Percentiles rank a stretch among this genome's conserved stretches.
Conservation (phyloP, 2,797 vertebrate species). For the Chanos chanos region DNA sequence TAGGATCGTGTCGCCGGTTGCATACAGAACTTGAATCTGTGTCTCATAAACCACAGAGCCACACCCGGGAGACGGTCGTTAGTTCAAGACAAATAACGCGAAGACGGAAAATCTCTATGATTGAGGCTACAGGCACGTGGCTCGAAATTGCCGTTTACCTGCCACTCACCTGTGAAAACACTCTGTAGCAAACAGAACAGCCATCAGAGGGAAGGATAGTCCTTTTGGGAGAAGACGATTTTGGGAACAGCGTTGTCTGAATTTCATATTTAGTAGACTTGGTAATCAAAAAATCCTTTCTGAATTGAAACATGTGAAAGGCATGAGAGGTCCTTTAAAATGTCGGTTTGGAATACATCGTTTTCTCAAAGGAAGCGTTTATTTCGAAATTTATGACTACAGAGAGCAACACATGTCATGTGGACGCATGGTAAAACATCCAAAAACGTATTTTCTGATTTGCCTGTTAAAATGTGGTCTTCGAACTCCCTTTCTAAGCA, state of each 20-base stretch:
- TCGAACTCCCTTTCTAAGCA: conserved; percentile 31
- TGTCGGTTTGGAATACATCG: conserved; percentile 8
- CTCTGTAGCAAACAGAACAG: too few relatives aligned
- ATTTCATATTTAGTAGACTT: too few relatives aligned
- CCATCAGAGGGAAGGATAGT: too few relatives aligned
- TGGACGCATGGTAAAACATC: neutral
- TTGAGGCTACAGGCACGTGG: conserved; percentile 6
- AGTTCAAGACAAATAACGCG: conserved; percentile 33
- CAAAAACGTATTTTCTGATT: conserved; percentile 1
- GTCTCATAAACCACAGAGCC: conserved; percentile 9
- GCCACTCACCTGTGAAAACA: too few relatives aligned
- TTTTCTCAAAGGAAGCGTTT: neutral
- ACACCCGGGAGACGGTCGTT: conserved; percentile 37
- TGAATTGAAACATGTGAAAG: too few relatives aligned
- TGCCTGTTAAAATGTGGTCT: conserved; percentile 15
- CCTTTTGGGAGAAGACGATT: too few relatives aligned
- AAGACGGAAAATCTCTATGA: conserved; percentile 20
- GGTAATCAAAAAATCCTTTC: too few relatives aligned
- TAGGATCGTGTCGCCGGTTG: conserved; percentile 49
- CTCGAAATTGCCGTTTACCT: conserved; percentile 23
- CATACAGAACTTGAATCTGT: conserved; percentile 36
- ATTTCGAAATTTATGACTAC: conserved; percentile 2
- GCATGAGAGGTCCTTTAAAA: conserved; percentile 4
- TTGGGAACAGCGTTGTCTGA: too few relatives aligned
- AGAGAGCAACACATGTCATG: conserved; percentile 3